These are phyloP conservation scores for Ammospiza caudacuta DNA, from an alignment of 2,113 vertebrate genomes.

Conservation along the genomic window DNA sequence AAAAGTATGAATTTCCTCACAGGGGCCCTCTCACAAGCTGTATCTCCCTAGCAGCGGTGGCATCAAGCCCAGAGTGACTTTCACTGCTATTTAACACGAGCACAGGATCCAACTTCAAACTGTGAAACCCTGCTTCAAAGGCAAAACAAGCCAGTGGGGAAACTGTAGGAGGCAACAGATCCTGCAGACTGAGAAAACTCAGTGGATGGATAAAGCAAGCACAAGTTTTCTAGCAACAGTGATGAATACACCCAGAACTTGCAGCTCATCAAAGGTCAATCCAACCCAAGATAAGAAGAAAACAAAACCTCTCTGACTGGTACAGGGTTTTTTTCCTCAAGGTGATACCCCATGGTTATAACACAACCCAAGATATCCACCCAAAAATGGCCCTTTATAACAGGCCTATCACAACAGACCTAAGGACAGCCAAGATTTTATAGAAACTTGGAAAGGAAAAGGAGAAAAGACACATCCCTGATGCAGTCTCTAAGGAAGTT, in stretches of 20 bases:
- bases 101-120: slow-evolving; percentile 62
- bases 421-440: background rate
- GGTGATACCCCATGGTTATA: background rate
- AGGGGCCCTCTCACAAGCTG: slow-evolving; percentile 42
- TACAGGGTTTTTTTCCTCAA: background rate
- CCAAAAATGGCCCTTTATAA: background rate
- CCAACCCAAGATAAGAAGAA: background rate
- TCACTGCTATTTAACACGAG: slow-evolving; percentile 53
- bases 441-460: background rate
- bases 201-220: slow-evolving; percentile 15
- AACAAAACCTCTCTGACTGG: background rate
- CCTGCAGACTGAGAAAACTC: slow-evolving; percentile 23
- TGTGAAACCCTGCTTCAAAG: slow-evolving; percentile 64
- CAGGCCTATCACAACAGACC: background rate
- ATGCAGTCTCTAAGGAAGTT: background rate
- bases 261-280: slow-evolving; percentile 2
- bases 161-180: slow-evolving; percentile 44
- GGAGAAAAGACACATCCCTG: background rate
- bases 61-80: slow-evolving; percentile 59
- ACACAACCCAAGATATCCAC: background rate
- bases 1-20: slow-evolving; percentile 29
- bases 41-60: slow-evolving; percentile 47
- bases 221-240: background rate
- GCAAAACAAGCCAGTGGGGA: slow-evolving; percentile 56
- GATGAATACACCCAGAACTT: background rate